phyloP scores from a whole-genome alignment of 2,888 invertebrate genomes.

The Palloptera scutellata region DNA sequence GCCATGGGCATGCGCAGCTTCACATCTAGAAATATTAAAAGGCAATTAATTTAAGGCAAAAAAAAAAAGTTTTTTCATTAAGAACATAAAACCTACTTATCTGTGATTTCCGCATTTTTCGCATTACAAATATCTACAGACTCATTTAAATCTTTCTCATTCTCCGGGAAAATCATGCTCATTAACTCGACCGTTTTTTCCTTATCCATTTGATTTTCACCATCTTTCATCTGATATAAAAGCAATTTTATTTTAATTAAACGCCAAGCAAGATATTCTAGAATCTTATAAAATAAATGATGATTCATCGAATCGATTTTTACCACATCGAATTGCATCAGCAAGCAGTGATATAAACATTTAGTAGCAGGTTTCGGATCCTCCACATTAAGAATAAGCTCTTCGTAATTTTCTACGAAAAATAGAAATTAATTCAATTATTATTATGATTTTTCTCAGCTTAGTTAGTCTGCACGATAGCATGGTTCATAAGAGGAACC shows the following conservation, averaged over 20 bases:
- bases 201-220: constrained; percentile 34
- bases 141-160: constrained; percentile 33
- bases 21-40: constrained; percentile 42
- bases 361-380: constrained; percentile 46
- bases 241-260: constrained; percentile 13
- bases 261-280: neutral
- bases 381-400: constrained; percentile 46
- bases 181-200: constrained; percentile 45
- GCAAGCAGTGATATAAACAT: constrained; percentile 55
- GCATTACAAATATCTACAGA: constrained; percentile 40
- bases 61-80: neutral
- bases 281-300: constrained; percentile 14
- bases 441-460: no score
- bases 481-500: no score
- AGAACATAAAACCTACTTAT: constrained; percentile 46
- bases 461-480: no score
- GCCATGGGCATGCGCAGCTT: constrained; percentile 48
- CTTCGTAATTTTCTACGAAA: constrained; percentile 42
- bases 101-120: constrained; percentile 33
- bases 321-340: constrained; percentile 52
- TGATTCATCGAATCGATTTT: constrained; percentile 3
- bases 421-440: neutral
- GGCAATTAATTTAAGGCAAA: neutral
- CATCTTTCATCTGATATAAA: constrained; percentile 38
- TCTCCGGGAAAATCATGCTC: constrained; percentile 47